Evolutionary conservation across 2,888 invertebrate genomes (phyloP), one percentile per base, ranked within the genome.

Genomic region (Galerucella pusilla): DNA sequence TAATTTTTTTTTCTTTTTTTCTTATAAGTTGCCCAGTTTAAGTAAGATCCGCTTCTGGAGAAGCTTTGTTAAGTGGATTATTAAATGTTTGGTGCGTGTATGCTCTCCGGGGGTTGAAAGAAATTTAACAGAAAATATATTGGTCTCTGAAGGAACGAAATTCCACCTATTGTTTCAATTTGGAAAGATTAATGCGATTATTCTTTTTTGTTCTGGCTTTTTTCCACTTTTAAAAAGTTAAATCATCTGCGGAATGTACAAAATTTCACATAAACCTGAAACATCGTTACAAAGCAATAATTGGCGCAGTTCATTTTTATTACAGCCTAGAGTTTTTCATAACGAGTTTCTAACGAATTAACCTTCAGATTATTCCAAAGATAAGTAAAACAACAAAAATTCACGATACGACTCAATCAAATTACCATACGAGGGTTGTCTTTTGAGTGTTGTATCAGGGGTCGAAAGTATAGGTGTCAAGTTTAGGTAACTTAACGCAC

Each of bases 31-130:
- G 52, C 5, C 4, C n/a, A 4, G n/a, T 52, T n/a, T 2, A 14
- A 20, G 57, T 2, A 2, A 57, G 57, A 16, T 57, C 9, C 57
- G 57, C 57, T 7, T 11, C 20, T 57, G 57, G 1, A 42, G n/a
- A 20, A 2, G 52, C 75, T 75, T 78, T 77, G 76, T 78, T 77
- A 75, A 75, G 72, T 52, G 60, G 73, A 75, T 79, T 80, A 79
- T 80, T 79, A 80, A 79, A 74, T 69, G 74, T 76, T n/a, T 42
- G 57, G 72, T 75, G 77, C 75, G 77, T 77, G 77, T 69, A 68
- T 73, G 69, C 60, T 73, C 77, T 70, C 77, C 11, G 25, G 74
- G 71, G 71, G 61, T 61, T 54, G 54, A 67, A 61, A 57, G 71
- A 75, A 66, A 68, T 61, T 77, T 73, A 77, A 75, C 77, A 63